Conservation (phyloP, 2,113 vertebrate genomes). For the Apteryx mantelli region DNA sequence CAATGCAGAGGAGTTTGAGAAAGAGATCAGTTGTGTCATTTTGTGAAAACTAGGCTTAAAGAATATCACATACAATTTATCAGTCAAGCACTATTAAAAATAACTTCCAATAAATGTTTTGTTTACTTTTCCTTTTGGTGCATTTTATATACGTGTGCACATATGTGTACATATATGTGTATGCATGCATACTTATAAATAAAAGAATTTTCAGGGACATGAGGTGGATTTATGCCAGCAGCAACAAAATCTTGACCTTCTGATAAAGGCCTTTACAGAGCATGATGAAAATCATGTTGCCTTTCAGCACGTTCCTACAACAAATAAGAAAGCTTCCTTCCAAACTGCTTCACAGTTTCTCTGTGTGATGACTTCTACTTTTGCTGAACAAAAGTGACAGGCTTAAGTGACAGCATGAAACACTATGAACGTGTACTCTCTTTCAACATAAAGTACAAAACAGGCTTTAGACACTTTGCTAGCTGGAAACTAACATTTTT, state of each 20-base stretch:
- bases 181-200: neutral
- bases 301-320: neutral
- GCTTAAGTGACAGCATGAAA: neutral
- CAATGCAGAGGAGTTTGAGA: neutral
- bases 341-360: neutral
- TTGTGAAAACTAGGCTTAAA: neutral
- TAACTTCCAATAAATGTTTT: neutral
- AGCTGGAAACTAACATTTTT: neutral
- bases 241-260: neutral
- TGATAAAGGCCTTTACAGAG: neutral
- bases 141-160: neutral
- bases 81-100: neutral
- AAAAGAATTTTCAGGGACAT: neutral
- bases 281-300: neutral
- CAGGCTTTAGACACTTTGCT: neutral
- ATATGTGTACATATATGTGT: accelerated
- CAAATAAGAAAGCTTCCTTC: neutral
- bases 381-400: neutral
- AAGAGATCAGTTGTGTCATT: neutral
- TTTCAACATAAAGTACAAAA: neutral
- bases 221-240: neutral
- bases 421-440: accelerated
- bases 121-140: neutral
- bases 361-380: neutral
- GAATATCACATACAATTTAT: neutral